A percentile compares a stretch with the other conserved stretches of the same genome.
phyloP scores from a whole-genome alignment of 2,888 invertebrate genomes.

The Callinectes sapidus region DNA sequence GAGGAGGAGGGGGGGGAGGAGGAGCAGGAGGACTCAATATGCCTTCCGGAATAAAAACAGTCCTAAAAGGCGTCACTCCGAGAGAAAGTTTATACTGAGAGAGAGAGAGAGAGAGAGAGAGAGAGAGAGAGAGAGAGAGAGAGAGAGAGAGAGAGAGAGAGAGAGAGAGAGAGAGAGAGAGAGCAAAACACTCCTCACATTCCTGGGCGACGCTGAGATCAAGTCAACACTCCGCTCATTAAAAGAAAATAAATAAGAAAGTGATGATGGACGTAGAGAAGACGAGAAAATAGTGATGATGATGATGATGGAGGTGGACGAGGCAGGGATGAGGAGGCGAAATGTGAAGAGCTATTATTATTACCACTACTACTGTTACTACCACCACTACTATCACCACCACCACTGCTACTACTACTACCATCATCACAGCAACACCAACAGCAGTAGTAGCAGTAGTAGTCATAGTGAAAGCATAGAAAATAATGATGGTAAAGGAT shows the following conservation, averaged over 20 bases:
- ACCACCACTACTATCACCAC: not conserved
- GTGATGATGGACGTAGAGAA: slow-evolving; percentile 14
- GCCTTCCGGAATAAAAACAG: slow-evolving; percentile 26
- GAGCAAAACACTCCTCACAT: not conserved
- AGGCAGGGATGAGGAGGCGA: not conserved
- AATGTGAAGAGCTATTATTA: not conserved
- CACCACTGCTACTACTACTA: not conserved
- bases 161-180: slow-evolving; percentile 27
- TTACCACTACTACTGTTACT: not conserved
- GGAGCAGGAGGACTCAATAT: not conserved
- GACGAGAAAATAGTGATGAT: slow-evolving; percentile 10
- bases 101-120: not conserved
- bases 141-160: slow-evolving; percentile 37
- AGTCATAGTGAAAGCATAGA: not conserved
- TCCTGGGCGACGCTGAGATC: not conserved
- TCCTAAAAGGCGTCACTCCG: not conserved
- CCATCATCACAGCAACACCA: not conserved
- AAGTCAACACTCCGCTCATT: slow-evolving; percentile 32
- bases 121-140: not conserved
- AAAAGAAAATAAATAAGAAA: slow-evolving; percentile 34
- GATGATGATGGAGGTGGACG: slow-evolving; percentile 15
- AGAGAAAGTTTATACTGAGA: slow-evolving; percentile 14
- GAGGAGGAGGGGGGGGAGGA: not conserved
- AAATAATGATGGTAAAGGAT: not conserved
- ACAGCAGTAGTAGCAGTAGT: slow-evolving; percentile 17